Evolutionary conservation across 2,113 vertebrate species (phyloP).

Genomic region (Benitochromis conjunctus): DNA sequence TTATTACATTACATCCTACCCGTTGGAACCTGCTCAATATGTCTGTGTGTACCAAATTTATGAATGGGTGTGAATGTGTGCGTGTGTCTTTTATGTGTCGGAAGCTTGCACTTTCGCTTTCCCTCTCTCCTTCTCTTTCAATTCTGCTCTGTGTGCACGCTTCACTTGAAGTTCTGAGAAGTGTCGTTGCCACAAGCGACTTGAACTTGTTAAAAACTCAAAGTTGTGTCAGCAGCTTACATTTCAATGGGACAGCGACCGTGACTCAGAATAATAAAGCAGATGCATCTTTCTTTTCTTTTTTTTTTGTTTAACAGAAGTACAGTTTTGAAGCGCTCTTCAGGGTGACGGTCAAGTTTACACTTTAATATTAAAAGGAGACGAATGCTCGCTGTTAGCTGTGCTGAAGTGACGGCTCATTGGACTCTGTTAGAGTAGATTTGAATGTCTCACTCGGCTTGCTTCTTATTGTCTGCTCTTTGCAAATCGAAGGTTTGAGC

Average conservation of each 20-base stretch:
- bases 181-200: background rate
- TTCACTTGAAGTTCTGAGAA: background rate
- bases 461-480: background rate
- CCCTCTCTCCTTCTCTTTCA: background rate
- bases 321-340: background rate
- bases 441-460: background rate
- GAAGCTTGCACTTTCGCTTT: conserved; percentile 12
- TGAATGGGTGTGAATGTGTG: background rate
- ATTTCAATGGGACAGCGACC: background rate
- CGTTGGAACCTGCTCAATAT: background rate
- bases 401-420: background rate
- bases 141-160: background rate
- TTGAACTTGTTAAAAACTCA: background rate
- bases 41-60: background rate
- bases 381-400: background rate
- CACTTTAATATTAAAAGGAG: background rate
- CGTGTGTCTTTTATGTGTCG: background rate
- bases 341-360: background rate
- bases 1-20: background rate
- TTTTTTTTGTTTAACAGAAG: background rate
- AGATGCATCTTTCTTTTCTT: background rate
- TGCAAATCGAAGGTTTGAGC: background rate
- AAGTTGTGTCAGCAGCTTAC: background rate
- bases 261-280: background rate
- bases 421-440: background rate